Evolutionary conservation across 2,888 invertebrate species (phyloP), one percentile per base, ranked within the genome.

Genomic region (Dendrolimus pini): DNA sequence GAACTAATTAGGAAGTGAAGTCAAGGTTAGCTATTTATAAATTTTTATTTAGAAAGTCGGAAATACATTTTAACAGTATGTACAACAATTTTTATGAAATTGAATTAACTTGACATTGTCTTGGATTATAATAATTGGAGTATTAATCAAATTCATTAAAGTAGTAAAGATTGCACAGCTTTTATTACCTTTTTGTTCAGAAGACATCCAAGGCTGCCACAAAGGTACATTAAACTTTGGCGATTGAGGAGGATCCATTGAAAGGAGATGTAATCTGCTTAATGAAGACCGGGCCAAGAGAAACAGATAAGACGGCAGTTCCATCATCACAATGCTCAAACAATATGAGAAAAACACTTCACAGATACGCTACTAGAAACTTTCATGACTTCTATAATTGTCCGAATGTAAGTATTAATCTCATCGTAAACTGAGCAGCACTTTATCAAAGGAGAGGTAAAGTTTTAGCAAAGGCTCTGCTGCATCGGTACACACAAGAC

Each of bases 221-320:
- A 91, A 69, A 58, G 90, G 82, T 75, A 89, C 58, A 70, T 89
- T 91, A 72, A 91, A 91, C 68, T 91, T 91, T 8, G 91, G 91
- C 18, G 91, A 91, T 59, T 90, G 83, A 53, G 91, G 91, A 47
- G 91, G 91, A 68, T 91, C 91, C 91, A 91, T 91, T 56, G 83
- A 78, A 59, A 77, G 77, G 57, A 73, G 73, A 61, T 83, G 80
- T 62, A 83, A 74, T 66, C 75, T 79, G 69, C 71, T 80, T 64
- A 83, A 70, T 62, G 89, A 83, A 72, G 82, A 83, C 75, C 83
- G 82, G 72, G 85, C 80, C 73, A 91, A 76, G 62, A 90, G 76
- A 65, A 85, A 75, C 69, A 91, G 71, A 73, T 86, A 89, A 69
- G 85, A 80, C 62, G 85, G 83, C 63, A 89, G 78, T 87, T 90